Percentiles rank a stretch among this genome's conserved stretches.
Conservation (phyloP, 2,113 vertebrate genomes). For the Ailuropoda melanoleuca region DNA sequence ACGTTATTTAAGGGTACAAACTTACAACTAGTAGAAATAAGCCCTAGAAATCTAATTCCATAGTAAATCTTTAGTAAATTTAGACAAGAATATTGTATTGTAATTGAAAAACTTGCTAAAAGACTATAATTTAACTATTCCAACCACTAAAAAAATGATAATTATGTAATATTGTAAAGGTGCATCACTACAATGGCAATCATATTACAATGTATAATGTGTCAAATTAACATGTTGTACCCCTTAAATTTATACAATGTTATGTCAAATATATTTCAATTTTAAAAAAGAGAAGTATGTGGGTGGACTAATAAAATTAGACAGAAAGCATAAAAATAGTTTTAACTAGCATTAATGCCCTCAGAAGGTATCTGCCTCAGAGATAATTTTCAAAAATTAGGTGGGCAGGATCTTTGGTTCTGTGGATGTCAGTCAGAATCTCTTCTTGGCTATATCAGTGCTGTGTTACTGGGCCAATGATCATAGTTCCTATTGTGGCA, state of each 20-base stretch:
- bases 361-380: not conserved
- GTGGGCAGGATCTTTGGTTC: not conserved
- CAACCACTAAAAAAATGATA: not conserved
- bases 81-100: not conserved
- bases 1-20: not conserved
- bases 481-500: not conserved
- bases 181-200: not conserved
- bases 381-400: not conserved
- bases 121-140: not conserved
- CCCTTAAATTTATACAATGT: not conserved
- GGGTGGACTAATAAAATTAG: not conserved
- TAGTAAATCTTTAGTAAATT: not conserved
- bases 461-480: not conserved
- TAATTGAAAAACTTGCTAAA: not conserved
- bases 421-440: not conserved
- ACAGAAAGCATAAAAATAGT: not conserved
- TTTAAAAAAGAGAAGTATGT: not conserved
- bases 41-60: not conserved
- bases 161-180: not conserved
- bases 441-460: not conserved
- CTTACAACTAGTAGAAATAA: not conserved
- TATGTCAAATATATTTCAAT: not conserved
- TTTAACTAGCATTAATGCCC: not conserved
- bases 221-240: not conserved
- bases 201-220: not conserved